A percentile compares a stretch with the other conserved stretches of the same genome.
Conservation (phyloP, 2,797 vertebrate genomes). For the Aselliscus stoliczkanus region DNA sequence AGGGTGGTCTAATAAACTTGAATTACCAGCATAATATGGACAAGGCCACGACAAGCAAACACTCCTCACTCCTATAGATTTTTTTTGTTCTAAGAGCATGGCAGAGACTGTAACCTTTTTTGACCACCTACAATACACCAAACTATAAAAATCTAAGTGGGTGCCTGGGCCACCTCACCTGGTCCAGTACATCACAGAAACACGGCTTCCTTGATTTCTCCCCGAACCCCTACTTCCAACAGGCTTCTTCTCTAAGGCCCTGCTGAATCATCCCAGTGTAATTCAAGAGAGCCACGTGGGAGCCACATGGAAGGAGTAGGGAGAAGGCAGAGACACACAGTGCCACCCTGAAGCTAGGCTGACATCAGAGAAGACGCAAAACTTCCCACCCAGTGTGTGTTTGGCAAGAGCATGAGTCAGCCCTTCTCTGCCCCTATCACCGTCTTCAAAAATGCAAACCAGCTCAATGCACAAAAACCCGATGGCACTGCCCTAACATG, state of each 20-base stretch:
- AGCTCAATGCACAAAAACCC: not conserved
- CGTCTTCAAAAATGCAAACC: not conserved
- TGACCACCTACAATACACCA: not conserved
- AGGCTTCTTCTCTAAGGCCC: not conserved
- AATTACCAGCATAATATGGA: not conserved
- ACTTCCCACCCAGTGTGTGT: not conserved
- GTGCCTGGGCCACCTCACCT: not conserved
- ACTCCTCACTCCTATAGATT: not conserved
- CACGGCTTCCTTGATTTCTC: not conserved
- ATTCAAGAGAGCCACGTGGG: constrained; percentile 46
- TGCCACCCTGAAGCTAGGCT: not conserved
- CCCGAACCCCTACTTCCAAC: not conserved
- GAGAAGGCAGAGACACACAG: not conserved
- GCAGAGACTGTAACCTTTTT: not conserved
- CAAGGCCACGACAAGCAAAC: not conserved
- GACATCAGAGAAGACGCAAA: constrained; percentile 33
- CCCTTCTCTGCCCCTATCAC: not conserved
- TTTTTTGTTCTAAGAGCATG: not conserved
- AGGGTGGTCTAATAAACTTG: not conserved
- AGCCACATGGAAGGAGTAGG: constrained; percentile 3
- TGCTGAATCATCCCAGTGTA: not conserved
- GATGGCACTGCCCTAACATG: not conserved
- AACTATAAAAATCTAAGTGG: not conserved
- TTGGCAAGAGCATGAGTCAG: not conserved
- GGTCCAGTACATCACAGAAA: not conserved